Conservation (phyloP, 1,140 invertebrate genomes). For the Oedothorax gibbosus region DNA sequence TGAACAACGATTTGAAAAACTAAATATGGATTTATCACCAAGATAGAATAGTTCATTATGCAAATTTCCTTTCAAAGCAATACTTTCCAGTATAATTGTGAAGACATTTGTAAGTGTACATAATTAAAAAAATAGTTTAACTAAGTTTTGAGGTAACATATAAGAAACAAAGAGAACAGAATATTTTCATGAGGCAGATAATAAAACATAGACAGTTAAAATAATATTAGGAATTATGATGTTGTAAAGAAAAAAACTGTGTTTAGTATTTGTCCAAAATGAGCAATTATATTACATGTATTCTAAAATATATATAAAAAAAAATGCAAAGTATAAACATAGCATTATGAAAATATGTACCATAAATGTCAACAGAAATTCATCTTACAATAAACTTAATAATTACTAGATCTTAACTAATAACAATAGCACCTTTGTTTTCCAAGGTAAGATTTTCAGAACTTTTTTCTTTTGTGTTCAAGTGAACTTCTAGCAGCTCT, state of each 20-base stretch:
- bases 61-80: too few species aligned
- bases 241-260: neutral
- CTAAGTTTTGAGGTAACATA: too few species aligned
- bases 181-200: too few species aligned
- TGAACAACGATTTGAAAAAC: too few species aligned
- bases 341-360: too few species aligned
- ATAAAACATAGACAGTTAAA: too few species aligned
- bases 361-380: neutral
- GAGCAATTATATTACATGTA: neutral
- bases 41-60: too few species aligned
- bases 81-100: too few species aligned
- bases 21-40: too few species aligned
- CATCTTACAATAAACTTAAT: neutral
- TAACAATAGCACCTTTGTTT: slow-evolving; percentile 19
- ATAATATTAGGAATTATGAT: neutral
- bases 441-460: neutral
- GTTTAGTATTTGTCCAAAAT: neutral
- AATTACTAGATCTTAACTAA: neutral
- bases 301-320: neutral
- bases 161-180: too few species aligned
- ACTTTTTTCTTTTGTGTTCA: neutral
- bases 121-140: too few species aligned
- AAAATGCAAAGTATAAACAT: neutral
- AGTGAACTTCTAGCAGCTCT: neutral
- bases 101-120: too few species aligned